phyloP scores from a whole-genome alignment of 2,113 vertebrate genomes.

The Sceloporus undulatus region DNA sequence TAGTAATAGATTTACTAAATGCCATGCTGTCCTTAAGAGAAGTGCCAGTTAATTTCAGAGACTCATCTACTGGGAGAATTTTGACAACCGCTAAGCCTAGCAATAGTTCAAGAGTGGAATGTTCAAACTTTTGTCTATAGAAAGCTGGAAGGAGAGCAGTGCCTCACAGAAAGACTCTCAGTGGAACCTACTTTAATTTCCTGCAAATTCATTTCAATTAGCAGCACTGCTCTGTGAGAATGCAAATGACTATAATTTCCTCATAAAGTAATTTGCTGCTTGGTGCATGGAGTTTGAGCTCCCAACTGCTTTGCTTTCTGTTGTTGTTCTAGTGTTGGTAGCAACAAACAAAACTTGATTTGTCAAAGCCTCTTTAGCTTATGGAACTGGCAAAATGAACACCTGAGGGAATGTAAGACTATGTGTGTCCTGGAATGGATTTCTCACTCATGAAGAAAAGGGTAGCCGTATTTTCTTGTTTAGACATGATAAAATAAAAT shows the following conservation, averaged over 20 bases:
- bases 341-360: conserved; percentile 54
- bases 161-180: conserved; percentile 39
- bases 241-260: conserved; percentile 60
- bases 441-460: neutral
- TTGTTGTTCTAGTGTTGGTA: conserved; percentile 49
- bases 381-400: conserved; percentile 53
- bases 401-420: conserved; percentile 25
- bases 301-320: conserved; percentile 43
- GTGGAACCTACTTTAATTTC: conserved; percentile 51
- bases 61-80: neutral
- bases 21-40: neutral
- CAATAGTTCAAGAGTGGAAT: conserved; percentile 5
- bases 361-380: conserved; percentile 46
- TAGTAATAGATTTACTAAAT: conserved; percentile 11
- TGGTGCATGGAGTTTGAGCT: conserved; percentile 9
- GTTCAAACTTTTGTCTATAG: conserved; percentile 20
- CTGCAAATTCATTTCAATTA: conserved; percentile 62
- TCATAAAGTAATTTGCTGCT: conserved; percentile 46
- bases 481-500: neutral
- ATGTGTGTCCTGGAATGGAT: too few species aligned
- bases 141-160: conserved; percentile 18
- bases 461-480: neutral
- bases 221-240: conserved; percentile 48
- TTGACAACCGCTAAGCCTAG: conserved; percentile 15
- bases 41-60: neutral